Evolutionary conservation across 2,113 vertebrate genomes (phyloP).

Genomic region (Nettapus auritus): DNA sequence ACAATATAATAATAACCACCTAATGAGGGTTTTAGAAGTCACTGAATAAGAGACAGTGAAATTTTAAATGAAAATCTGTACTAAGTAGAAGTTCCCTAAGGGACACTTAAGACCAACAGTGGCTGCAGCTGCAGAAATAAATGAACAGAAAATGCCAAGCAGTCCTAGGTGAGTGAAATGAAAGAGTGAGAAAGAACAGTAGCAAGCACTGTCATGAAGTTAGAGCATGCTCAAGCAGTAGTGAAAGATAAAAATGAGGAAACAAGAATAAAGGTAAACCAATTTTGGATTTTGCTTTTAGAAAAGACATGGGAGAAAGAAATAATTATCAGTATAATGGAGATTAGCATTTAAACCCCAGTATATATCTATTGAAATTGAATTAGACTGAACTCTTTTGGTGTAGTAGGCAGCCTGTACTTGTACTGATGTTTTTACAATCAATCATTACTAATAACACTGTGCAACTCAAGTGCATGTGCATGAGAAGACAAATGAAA

Average conservation of each 20-base stretch:
- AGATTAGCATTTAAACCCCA: background rate
- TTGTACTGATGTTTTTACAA: background rate
- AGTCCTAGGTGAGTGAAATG: background rate
- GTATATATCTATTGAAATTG: background rate
- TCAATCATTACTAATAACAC: background rate
- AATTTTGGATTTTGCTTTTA: background rate
- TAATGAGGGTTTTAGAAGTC: background rate
- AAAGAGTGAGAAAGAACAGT: background rate
- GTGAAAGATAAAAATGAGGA: background rate
- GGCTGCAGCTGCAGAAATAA: background rate
- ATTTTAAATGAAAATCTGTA: background rate
- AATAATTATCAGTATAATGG: background rate
- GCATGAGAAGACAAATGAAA: background rate
- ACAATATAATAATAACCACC: background rate
- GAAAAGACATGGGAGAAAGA: background rate
- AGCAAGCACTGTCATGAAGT: background rate
- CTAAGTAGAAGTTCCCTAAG: background rate
- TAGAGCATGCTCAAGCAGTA: background rate
- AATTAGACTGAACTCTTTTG: background rate
- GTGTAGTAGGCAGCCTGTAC: background rate
- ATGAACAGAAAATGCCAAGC: background rate
- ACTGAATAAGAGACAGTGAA: background rate
- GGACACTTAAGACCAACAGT: background rate
- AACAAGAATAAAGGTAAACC: background rate
- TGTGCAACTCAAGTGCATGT: fast-evolving